Conservation (phyloP, 2,888 invertebrate genomes). For the Steromphala cineraria region DNA sequence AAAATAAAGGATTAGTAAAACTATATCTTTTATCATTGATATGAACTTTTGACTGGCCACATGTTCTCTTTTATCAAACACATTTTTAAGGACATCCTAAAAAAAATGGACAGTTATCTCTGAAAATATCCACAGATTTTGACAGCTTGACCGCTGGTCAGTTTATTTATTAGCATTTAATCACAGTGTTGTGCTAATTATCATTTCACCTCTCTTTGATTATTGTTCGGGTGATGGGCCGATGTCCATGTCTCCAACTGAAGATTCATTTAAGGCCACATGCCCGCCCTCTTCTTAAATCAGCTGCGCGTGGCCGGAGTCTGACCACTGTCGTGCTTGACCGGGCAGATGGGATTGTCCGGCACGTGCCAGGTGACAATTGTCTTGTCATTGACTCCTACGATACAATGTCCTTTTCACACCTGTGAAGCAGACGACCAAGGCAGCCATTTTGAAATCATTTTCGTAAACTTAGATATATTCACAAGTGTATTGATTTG, state of each 20-base stretch:
- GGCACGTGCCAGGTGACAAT: conserved; percentile 1
- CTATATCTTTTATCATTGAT: neutral
- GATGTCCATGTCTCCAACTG: neutral
- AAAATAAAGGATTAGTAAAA: neutral
- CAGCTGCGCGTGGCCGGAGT: conserved; percentile 1
- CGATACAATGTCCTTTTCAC: neutral
- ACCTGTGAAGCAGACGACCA: neutral
- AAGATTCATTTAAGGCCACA: neutral
- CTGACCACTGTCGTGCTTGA: neutral
- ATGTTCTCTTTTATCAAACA: neutral
- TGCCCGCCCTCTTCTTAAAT: neutral
- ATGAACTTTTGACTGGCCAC: conserved; percentile 13
- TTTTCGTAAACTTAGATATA: too few species aligned
- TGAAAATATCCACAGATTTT: conserved; percentile 1
- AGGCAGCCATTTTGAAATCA: neutral
- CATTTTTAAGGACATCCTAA: neutral
- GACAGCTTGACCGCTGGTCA: conserved; percentile 16
- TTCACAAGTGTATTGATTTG: too few species aligned
- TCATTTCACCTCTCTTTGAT: neutral
- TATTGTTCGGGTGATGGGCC: neutral
- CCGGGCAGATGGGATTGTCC: conserved; percentile 10
- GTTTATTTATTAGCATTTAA: conserved; percentile 17
- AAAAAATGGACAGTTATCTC: conserved; percentile 2
- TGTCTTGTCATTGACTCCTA: conserved; percentile 13
- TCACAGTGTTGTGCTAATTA: conserved; percentile 8